phyloP scores from a whole-genome alignment of 2,888 invertebrate genomes.

The Acanthosepion lycidas region DNA sequence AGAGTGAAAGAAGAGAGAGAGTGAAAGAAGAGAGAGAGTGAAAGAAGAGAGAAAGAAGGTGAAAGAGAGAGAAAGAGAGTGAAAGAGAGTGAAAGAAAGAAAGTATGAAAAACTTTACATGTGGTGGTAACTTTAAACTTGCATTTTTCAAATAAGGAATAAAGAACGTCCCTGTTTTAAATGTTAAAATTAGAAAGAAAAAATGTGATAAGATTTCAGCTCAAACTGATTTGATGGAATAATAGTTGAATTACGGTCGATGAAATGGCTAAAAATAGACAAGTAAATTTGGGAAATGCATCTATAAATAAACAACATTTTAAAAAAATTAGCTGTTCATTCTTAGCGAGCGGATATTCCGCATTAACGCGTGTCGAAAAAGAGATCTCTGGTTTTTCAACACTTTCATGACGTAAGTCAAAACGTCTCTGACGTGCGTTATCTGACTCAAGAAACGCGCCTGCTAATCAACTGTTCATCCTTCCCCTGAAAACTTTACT shows the following conservation, averaged over 20 bases:
- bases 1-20: too few species aligned
- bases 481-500: neutral
- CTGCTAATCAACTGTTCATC: neutral
- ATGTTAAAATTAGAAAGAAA: neutral
- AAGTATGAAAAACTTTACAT: neutral
- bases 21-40: too few species aligned
- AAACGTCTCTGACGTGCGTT: neutral
- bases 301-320: neutral
- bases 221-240: neutral
- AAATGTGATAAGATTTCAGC: neutral
- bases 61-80: too few species aligned
- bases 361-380: neutral
- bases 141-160: neutral
- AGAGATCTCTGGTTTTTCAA: neutral
- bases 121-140: neutral
- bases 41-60: too few species aligned
- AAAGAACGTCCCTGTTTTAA: neutral
- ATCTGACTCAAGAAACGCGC: neutral
- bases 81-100: neutral
- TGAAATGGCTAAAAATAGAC: neutral
- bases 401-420: neutral
- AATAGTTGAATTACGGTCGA: neutral
- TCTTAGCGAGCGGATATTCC: conserved; percentile 8
- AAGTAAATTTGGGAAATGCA: neutral
- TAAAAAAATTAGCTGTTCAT: neutral